Conservation (phyloP, 2,888 invertebrate species). For the Endomychus coccineus region DNA sequence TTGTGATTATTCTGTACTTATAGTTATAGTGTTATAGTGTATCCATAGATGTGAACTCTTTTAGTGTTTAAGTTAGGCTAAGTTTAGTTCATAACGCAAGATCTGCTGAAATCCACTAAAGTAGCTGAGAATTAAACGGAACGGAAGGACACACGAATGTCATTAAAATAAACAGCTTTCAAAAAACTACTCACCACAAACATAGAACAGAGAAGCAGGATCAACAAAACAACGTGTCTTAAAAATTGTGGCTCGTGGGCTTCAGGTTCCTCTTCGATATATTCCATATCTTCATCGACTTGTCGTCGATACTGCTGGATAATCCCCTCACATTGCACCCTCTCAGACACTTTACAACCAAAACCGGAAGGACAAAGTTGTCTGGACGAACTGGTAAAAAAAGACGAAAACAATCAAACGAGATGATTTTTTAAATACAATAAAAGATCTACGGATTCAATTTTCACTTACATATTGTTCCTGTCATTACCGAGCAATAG, state of each 20-base stretch:
- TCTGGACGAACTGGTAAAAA: no score
- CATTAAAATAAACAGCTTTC: not conserved
- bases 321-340: conserved; percentile 46
- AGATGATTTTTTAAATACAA: conserved; percentile 9
- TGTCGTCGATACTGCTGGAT: conserved; percentile 49
- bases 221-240: conserved; percentile 73
- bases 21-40: no score
- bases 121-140: no score
- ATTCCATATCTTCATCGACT: conserved; percentile 46
- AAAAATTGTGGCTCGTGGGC: conserved; percentile 63
- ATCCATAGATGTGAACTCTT: no score
- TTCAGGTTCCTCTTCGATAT: conserved; percentile 48
- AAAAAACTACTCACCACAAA: conserved; percentile 65
- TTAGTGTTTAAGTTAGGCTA: no score
- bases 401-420: no score
- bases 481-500: conserved; percentile 31
- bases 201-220: conserved; percentile 76
- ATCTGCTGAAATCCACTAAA: no score
- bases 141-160: no score
- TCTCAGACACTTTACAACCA: conserved; percentile 46
- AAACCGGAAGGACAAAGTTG: conserved; percentile 49
- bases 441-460: not conserved
- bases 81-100: no score
- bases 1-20: no score
- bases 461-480: not conserved